Percentiles rank a stretch among this genome's conserved stretches.
phyloP scores from a whole-genome alignment of 2,797 vertebrate genomes.

The Lagodon rhomboides region DNA sequence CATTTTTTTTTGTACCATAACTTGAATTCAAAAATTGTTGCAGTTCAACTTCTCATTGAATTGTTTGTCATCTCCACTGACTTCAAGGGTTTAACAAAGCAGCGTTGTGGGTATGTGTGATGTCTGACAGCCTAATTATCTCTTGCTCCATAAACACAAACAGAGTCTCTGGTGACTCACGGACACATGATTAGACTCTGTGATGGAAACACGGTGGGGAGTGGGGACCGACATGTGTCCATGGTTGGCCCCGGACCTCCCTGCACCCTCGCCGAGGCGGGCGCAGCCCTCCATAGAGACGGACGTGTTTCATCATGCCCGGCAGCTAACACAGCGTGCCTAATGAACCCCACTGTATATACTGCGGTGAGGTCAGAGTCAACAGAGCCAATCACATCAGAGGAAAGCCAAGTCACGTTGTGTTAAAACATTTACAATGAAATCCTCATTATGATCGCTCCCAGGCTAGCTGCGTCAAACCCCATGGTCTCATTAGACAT shows the following conservation, averaged over 20 bases:
- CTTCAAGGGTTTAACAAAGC: background rate
- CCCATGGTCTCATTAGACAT: background rate
- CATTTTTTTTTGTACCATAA: background rate
- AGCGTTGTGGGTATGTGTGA: background rate
- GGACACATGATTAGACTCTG: conserved; percentile 46
- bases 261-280: background rate
- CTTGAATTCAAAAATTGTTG: background rate
- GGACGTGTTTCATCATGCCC: conserved; percentile 42
- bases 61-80: background rate
- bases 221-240: conserved; percentile 21
- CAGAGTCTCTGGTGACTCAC: conserved; percentile 56
- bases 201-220: conserved; percentile 44
- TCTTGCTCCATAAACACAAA: conserved; percentile 49
- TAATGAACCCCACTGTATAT: conserved; percentile 12
- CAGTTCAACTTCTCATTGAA: background rate
- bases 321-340: conserved; percentile 4
- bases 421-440: background rate
- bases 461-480: background rate
- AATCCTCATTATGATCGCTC: background rate
- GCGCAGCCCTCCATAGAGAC: conserved; percentile 25
- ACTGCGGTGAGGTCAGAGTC: conserved; percentile 13
- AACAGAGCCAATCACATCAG: conserved; percentile 5
- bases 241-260: conserved; percentile 21
- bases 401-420: background rate
- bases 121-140: conserved; percentile 44